phyloP scores from a whole-genome alignment of 2,113 vertebrate species.

The Varanus komodoensis region DNA sequence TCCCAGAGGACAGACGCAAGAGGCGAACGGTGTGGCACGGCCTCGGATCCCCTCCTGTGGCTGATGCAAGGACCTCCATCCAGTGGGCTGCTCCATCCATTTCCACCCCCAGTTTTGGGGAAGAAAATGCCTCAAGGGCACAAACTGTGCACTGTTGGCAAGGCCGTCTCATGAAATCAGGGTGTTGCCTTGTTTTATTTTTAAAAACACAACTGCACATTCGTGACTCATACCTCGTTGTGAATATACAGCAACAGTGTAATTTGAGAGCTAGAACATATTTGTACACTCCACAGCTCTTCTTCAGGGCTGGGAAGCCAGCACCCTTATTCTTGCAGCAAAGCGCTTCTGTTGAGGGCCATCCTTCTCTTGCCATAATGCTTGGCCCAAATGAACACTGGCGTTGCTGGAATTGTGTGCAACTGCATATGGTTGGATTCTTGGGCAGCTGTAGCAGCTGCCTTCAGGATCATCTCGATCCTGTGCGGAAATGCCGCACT shows the following conservation, averaged over 20 bases:
- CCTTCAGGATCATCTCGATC: background rate
- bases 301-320: background rate
- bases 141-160: background rate
- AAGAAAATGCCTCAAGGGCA: background rate
- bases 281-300: background rate
- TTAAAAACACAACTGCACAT: background rate
- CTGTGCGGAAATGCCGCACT: background rate
- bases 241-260: conserved; percentile 1
- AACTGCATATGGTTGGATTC: background rate
- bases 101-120: background rate
- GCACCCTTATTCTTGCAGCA: too few relatives aligned
- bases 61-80: background rate
- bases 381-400: background rate
- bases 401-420: background rate
- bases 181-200: conserved; percentile 4
- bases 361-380: background rate
- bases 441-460: background rate
- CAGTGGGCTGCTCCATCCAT: too few relatives aligned
- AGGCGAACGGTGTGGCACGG: background rate
- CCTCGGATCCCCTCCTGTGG: background rate
- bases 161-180: background rate
- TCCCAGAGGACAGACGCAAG: background rate
- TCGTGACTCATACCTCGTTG: background rate
- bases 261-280: background rate
- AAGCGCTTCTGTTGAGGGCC: background rate